Evolutionary conservation across 2,113 vertebrate genomes (phyloP), one percentile per base, ranked within the genome.

Genomic region (Melanotaenia duboulayi): DNA sequence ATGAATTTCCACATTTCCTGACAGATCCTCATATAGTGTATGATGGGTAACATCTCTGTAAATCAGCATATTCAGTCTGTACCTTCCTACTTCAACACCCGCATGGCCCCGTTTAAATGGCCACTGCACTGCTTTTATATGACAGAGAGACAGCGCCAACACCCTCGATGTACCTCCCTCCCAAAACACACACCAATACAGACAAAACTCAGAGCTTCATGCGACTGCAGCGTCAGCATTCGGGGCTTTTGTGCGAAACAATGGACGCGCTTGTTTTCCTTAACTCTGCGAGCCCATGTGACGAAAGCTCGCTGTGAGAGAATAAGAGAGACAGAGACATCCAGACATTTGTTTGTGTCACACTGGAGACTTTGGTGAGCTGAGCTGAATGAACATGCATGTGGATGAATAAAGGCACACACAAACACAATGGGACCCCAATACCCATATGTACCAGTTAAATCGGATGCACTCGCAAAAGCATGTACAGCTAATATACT

Each of bases 221-320:
- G 88, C 86, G 68, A 91, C 87, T 93, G 93, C 93, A 93, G 81
- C 46, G 91, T 94, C 94, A 94, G 94, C 93, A 94, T 90, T 91
- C 73, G 22, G 80, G 91, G 89, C 92, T 94, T 48, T 94, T 94
- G 91, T 93, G 90, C 60, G 78, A 69, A 87, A 94, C 93, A 95
- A 95, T 93, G 83, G 93, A 71, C 12, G 88, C 67, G 84, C 86
- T 94, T 95, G 94, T 95, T 94, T 93, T 94, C 88, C 89, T 93
- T 93, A 93, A 94, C 88, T 86, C 91, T 88, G 85, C 82, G 10
- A 71, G 73, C 84, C 86, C 91, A 94, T 94, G 91, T 93, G 91
- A 93, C 86, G 80, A 92, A 92, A 89, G 84, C 90, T 92, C 61
- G 48, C 81, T 89, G 76, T 46, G 68, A 90, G 84, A 88, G 87